Evolutionary conservation across 1,140 invertebrate species (phyloP), one percentile per base, ranked within the genome.

Genomic region (Gerris buenoi): DNA sequence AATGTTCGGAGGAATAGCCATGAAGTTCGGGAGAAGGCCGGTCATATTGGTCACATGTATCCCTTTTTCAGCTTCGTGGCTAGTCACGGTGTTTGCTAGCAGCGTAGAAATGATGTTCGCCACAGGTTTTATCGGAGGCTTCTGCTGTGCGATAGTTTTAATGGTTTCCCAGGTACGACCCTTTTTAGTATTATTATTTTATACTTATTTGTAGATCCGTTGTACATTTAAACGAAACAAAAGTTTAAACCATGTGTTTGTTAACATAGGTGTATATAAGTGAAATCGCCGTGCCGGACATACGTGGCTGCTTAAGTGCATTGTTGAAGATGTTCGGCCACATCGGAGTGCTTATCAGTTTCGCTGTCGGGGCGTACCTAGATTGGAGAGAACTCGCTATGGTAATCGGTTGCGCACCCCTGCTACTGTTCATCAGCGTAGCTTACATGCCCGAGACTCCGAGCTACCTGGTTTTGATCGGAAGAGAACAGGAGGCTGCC

Each of bases 201-300:
- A n/a, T n/a, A n/a, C n/a, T n/a, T n/a, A n/a, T n/a, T n/a, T n/a
- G n/a, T n/a, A n/a, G n/a, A n/a, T n/a, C n/a, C n/a, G n/a, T n/a
- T n/a, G n/a, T n/a, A n/a, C n/a, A n/a, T n/a, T n/a, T n/a, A n/a
- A n/a, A n/a, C n/a, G n/a, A n/a, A n/a, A n/a, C n/a, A n/a, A n/a
- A n/a, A n/a, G n/a, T n/a, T n/a, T n/a, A n/a, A 10, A 56, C 10
- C n/a, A 56, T 56, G n/a, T 56, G 46, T 13, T 65, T 68, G 66
- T 46, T 28, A 5, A 71, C 71, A 5, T 78, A 88, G 85, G 87
- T 94, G 65, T 95, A 95, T 78, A 86, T 95, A 69, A 91, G 89
- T 66, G 93, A 96, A 81, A 93, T 93, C 71, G 88, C 91, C 15
- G 85, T 90, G 33, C 88, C 91, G 18, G 85, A 88, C 64, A 88